phyloP scores from a whole-genome alignment of 92 coral and sea anemone species.

The Palythoa grandiflora region DNA sequence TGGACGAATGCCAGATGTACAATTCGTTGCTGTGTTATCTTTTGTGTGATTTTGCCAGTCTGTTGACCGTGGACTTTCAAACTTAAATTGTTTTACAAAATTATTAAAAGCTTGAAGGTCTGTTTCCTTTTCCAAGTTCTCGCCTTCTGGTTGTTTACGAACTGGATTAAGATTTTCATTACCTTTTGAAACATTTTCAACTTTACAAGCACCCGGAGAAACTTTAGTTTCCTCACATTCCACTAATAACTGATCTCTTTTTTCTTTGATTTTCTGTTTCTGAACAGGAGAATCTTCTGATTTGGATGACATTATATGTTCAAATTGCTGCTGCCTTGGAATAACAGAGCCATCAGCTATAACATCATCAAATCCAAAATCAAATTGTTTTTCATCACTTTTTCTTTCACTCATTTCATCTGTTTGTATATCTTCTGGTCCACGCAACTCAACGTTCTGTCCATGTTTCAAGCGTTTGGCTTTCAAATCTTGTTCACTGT shows the following conservation, averaged over 20 bases:
- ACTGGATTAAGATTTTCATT: background rate
- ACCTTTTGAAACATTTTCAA: background rate
- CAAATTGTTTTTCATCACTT: background rate
- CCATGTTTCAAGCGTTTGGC: background rate
- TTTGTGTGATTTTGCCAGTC: background rate
- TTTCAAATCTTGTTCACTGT: background rate
- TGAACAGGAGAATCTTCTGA: background rate
- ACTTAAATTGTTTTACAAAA: constrained; percentile 11
- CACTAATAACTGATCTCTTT: background rate
- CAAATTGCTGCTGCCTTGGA: background rate
- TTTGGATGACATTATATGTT: background rate
- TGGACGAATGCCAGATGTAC: background rate
- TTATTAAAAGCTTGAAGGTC: constrained; percentile 15
- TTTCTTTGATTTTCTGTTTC: background rate
- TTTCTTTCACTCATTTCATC: background rate
- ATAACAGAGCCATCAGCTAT: background rate
- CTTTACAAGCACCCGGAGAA: background rate
- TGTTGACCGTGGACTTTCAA: background rate
- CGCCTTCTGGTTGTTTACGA: background rate
- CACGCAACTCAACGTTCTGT: background rate
- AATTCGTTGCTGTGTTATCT: background rate
- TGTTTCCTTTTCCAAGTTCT: background rate
- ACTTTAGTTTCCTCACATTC: background rate
- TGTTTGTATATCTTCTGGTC: background rate
- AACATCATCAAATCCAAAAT: background rate